Evolutionary conservation across 2,888 invertebrate genomes (phyloP).

Genomic region (Tubiluchus corallicola): DNA sequence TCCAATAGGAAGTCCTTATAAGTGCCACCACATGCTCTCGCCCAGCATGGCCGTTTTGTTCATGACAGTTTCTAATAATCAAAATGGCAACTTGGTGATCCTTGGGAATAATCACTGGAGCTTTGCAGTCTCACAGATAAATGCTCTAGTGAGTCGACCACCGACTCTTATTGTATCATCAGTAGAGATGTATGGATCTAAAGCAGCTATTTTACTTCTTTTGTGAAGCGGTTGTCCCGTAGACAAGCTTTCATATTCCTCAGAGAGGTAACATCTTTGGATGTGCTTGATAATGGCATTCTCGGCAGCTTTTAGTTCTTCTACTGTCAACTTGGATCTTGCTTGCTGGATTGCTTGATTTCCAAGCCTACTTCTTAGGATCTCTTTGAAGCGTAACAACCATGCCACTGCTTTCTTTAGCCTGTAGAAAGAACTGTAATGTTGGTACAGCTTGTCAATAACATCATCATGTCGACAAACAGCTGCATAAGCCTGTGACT

Average conservation of each 20-base stretch:
- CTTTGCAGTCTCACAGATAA: background rate
- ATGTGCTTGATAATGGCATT: too few relatives aligned
- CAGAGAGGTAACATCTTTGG: too few relatives aligned
- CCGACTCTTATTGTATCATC: background rate
- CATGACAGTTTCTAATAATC: background rate
- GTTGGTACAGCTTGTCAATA: constrained; percentile 2
- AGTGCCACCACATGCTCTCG: background rate
- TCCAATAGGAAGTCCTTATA: background rate
- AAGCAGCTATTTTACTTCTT: background rate
- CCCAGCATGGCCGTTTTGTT: background rate
- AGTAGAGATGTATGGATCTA: background rate
- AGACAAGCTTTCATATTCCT: too few relatives aligned
- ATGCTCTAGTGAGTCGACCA: background rate
- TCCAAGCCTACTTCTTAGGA: background rate
- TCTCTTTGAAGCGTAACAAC: constrained; percentile 4
- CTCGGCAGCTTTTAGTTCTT: too few relatives aligned
- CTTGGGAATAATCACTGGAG: background rate
- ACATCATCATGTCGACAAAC: background rate
- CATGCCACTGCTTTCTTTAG: constrained; percentile 9
- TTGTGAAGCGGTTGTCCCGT: too few relatives aligned
- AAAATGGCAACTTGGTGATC: background rate
- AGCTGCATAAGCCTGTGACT: too few relatives aligned
- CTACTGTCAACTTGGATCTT: too few relatives aligned
- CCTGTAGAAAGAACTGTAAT: too few relatives aligned
- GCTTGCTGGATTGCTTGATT: too few relatives aligned